Conservation (phyloP, 2,888 invertebrate genomes). For the Netelia fuscicornis region DNA sequence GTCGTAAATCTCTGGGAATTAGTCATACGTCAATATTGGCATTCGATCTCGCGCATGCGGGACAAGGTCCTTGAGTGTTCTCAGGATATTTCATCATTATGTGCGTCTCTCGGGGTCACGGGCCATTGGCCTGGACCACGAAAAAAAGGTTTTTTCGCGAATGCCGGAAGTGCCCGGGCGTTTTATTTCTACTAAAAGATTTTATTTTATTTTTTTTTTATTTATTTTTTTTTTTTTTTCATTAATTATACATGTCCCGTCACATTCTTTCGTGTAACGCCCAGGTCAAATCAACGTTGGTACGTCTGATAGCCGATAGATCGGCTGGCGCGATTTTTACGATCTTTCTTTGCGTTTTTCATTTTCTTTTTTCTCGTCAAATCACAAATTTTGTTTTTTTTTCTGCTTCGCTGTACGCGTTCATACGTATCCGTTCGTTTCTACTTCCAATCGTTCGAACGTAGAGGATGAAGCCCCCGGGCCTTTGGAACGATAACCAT, state of each 20-base stretch:
- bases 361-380: not conserved
- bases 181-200: conserved; percentile 29
- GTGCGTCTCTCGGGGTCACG: conserved; percentile 3
- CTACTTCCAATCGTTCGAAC: conserved; percentile 3
- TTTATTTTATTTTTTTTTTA: conserved; percentile 23
- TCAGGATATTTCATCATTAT: conserved; percentile 11
- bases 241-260: not conserved
- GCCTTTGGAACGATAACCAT: conserved; percentile 70
- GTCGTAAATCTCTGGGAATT: conserved; percentile 1
- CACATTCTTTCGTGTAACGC: not conserved
- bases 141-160: conserved; percentile 5
- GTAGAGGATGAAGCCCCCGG: conserved; percentile 30
- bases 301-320: not conserved
- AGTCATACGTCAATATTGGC: not conserved
- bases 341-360: not conserved
- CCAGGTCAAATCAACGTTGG: not conserved
- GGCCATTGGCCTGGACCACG: conserved; percentile 28
- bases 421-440: not conserved
- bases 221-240: not conserved
- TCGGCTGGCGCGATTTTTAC: not conserved
- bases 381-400: not conserved
- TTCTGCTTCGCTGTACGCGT: not conserved
- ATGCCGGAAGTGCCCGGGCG: conserved; percentile 35
- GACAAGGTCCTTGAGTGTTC: conserved; percentile 15
- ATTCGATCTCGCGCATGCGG: not conserved